Evolutionary conservation across 2,797 vertebrate genomes (phyloP).

Genomic region (Pseudopleuronectes americanus): DNA sequence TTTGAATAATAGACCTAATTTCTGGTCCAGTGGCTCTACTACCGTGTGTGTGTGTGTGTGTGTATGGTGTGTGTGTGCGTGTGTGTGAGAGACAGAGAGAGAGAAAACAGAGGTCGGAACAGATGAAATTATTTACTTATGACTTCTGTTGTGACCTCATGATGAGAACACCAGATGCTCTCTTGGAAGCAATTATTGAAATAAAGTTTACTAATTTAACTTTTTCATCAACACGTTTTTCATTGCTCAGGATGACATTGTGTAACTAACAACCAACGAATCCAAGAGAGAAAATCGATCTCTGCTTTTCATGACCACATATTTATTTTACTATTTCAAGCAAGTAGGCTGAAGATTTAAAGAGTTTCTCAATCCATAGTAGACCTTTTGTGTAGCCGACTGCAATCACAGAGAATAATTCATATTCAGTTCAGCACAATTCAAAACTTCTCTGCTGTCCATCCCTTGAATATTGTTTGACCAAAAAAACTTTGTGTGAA

Average conservation of each 20-base stretch:
- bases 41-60: slow-evolving; percentile 1
- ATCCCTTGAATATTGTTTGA: not conserved
- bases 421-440: not conserved
- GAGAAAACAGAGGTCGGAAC: not conserved
- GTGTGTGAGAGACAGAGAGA: not conserved
- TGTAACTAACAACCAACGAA: not conserved
- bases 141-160: slow-evolving; percentile 15
- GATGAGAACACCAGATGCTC: slow-evolving; percentile 16
- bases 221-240: slow-evolving; percentile 13
- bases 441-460: not conserved
- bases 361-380: not conserved
- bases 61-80: slow-evolving; percentile 8
- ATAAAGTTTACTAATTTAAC: slow-evolving; percentile 4
- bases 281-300: not conserved
- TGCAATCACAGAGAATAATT: not conserved
- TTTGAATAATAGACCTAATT: slow-evolving; percentile 53
- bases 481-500: not conserved
- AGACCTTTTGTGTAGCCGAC: not conserved
- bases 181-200: slow-evolving; percentile 3
- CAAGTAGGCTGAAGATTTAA: not conserved
- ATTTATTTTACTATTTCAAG: not conserved
- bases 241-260: not conserved
- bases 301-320: not conserved
- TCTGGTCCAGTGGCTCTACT: slow-evolving; percentile 17
- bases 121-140: slow-evolving; percentile 1